These are phyloP conservation scores for Brachionus paranguensis DNA, from an alignment of 1,140 invertebrate genomes.

Conservation along the genomic window DNA sequence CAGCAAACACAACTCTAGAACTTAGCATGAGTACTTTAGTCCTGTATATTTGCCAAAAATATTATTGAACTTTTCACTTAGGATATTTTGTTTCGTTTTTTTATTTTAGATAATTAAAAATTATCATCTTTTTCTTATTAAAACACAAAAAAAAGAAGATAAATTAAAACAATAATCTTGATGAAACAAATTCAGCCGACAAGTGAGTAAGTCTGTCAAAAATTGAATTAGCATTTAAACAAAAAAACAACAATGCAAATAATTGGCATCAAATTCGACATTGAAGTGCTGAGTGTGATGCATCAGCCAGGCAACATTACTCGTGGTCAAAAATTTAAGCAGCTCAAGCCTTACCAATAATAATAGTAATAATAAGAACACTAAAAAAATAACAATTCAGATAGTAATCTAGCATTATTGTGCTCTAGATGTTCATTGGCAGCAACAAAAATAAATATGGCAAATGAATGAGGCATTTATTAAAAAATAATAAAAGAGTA, in stretches of 20 bases:
- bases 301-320: neutral
- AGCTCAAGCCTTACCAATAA: too few relatives aligned
- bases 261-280: neutral
- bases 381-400: neutral
- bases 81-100: neutral
- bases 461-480: neutral
- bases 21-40: neutral
- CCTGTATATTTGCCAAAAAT: neutral
- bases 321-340: neutral
- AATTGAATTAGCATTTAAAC: neutral
- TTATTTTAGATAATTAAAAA: neutral
- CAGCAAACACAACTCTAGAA: neutral
- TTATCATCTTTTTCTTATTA: neutral
- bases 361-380: too few relatives aligned
- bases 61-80: constrained; percentile 5
- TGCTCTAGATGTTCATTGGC: neutral
- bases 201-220: neutral
- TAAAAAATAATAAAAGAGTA: neutral
- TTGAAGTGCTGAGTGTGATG: neutral
- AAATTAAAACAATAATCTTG: neutral
- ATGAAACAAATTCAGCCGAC: neutral
- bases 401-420: neutral
- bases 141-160: too few relatives aligned
- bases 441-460: neutral
- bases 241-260: neutral